phyloP scores from a whole-genome alignment of 2,888 invertebrate genomes.

The Nomada fucata region DNA sequence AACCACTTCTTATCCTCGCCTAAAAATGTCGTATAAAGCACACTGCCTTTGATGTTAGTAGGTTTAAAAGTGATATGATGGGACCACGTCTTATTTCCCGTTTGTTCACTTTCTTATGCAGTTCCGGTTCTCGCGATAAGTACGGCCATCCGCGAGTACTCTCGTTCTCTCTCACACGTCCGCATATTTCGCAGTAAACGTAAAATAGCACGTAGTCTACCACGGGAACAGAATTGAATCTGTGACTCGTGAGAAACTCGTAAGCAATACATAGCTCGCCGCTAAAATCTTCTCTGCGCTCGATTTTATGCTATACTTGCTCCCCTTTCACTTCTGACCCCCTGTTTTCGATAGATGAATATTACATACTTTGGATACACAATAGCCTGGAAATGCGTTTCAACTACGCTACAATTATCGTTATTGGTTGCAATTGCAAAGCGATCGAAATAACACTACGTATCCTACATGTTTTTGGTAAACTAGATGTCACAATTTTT shows the following conservation, averaged over 20 bases:
- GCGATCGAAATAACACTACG: no score
- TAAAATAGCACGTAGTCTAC: constrained; percentile 63
- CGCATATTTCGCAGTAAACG: constrained; percentile 45
- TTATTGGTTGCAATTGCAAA: background rate
- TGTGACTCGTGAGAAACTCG: constrained; percentile 53
- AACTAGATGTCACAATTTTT: background rate
- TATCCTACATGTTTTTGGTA: background rate
- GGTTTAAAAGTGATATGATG: constrained; percentile 54
- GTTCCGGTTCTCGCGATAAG: constrained; percentile 73
- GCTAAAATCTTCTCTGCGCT: constrained; percentile 52
- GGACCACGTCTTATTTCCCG: constrained; percentile 34
- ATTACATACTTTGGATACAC: background rate
- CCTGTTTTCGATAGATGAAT: constrained; percentile 19
- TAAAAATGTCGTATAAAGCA: constrained; percentile 4
- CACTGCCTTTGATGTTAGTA: constrained; percentile 22
- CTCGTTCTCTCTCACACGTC: constrained; percentile 67
- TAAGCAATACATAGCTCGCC: constrained; percentile 33
- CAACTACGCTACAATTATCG: background rate
- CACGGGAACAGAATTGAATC: constrained; percentile 57
- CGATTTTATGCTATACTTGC: constrained; percentile 49
- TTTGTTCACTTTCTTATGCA: constrained; percentile 74
- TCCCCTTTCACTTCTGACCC: constrained; percentile 47
- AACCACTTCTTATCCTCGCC: background rate
- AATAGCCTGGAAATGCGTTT: background rate
- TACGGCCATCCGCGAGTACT: constrained; percentile 66